Evolutionary conservation across 2,888 invertebrate genomes (phyloP), one percentile per base, ranked within the genome.

Genomic region (Nomada lathburiana): DNA sequence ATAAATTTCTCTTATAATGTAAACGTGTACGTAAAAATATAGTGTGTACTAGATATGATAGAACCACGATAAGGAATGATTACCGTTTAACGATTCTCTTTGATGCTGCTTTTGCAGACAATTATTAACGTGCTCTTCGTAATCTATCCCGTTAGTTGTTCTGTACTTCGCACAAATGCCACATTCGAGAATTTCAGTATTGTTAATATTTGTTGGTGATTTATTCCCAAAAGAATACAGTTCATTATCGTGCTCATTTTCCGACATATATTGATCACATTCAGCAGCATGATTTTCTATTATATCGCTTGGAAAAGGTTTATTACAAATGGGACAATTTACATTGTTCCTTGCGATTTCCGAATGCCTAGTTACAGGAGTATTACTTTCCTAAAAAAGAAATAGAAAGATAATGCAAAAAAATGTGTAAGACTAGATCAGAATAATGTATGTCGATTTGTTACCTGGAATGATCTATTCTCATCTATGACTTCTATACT

Each of bases 321-420:
- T 86, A 62, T 85, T 87, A 74, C 93, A 93, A 62, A 93, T 92
- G 4, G 93, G 93, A 73, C 93, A 93, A 50, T n/a, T 80, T 55
- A 84, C 42, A 44, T 77, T 75, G 29, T 65, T 74, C 26, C 57
- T 52, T 18, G 59, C 59, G 20, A 79, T 68, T 60, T 80, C 74
- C 16, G 64, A 72, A 18, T 78, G 75, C 11, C 57, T n/a, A 36
- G 63, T 65, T 50, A 55, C 52, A 13, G 55, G 65, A 20, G 55
- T 76, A 47, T 26, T 64, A 16, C 57, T 63, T 3, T 73, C 69
- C 86, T 89, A 73, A 7, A 42, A 67, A 72, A 57, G 75, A 53
- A 52, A 65, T n/a, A 65, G 2, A 63, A 42, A 29, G 23, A 52
- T n/a, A 26, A 52, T 23, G 11, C 50, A 55, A 18, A 50, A 13